Evolutionary conservation across 2,113 vertebrate genomes (phyloP), one percentile per base, ranked within the genome.

Genomic region (Anguilla japonica): DNA sequence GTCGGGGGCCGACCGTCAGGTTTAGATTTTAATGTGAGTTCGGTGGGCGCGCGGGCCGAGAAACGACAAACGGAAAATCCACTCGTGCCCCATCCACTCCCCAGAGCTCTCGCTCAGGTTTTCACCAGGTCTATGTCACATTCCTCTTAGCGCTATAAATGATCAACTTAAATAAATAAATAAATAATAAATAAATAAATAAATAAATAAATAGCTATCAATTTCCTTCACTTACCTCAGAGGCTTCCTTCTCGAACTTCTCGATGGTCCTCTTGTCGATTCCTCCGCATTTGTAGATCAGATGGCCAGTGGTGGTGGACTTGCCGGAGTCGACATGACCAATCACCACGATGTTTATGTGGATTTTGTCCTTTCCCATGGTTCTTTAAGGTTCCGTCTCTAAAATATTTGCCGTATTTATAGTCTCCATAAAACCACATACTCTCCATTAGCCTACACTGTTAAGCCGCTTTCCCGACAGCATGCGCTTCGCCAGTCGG

Each of bases 261-360:
- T 96, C 95, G 92, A 96, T 96, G 90, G 95, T 95, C 93, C 95
- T 94, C 90, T 96, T 96, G 92, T 96, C 95, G 91, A 96, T 96
- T 1, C 95, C 95, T 43, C 95, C 95, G 88, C 95, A 96, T 80
- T 96, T 96, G 93, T 96, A 96, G 92, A 95, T 96, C 84, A 96
- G 85, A 87, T 96, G 95, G 0, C 95, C 95, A 82, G 95, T 96
- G 90, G 94, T 93, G 86, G 95, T 96, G 82, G 95, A 96, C 89
- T 96, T 96, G 26, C 96, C 96, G 86, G 96, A 96, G 90, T 96
- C 96, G 88, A 96, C 96, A 87, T 96, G 96, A 40, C 96, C 96
- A 29, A 96, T 96, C 85, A 96, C 96, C 92, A 96, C 96, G 89
- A 96, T 96, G 93, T 96, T 96, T 85, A 96, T 95, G 90, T 96